Evolutionary conservation across 1,140 invertebrate species (phyloP), one percentile per base, ranked within the genome.

Genomic region (Phymorhynchus buccinoides): DNA sequence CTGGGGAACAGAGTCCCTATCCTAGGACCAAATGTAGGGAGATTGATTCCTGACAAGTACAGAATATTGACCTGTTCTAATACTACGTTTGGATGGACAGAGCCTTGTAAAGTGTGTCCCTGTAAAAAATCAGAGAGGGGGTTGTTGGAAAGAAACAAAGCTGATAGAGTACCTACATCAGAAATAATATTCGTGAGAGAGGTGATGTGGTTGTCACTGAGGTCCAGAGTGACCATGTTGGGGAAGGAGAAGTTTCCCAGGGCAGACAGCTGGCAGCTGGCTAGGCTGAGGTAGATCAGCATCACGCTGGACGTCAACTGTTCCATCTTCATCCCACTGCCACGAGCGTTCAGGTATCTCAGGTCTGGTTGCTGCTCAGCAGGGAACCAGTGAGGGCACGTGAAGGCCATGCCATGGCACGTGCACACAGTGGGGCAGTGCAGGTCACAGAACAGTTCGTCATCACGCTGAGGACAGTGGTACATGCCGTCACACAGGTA

Each of bases 101-200:
- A n/a, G n/a, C 30, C 3, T 77, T 4, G 18, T 22, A 48, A 56
- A 35, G 6, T 41, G 37, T 80, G 4, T 30, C 9, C 18, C 1
- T 30, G 1, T 16, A 30, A 9, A 35, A 85, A 62, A 4, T 44
- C 75, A n/a, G 85, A 44, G 30, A 90, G 85, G 16, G 87, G 84
- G 22, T 71, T 27, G 71, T 71, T 22, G 52, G 14, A 48, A n/a
- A n/a, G 27, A 56, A 78, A 87, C 79, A 35, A 66, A 6, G 42
- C 86, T 87, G 18, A 84, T 71, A 35, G 18, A 9, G 73, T 73
- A n/a, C 86, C 30, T 62, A 85, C 78, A 6, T 86, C 66, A 42
- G 41, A 42, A 22, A 48, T 35, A 0, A 86, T 35, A 32, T 41
- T 39, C 7, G 22, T 48, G 1, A 87, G 39, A n/a, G 30, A n/a